Conservation (phyloP, 2,113 vertebrate species). For the Platycercus adscitus region DNA sequence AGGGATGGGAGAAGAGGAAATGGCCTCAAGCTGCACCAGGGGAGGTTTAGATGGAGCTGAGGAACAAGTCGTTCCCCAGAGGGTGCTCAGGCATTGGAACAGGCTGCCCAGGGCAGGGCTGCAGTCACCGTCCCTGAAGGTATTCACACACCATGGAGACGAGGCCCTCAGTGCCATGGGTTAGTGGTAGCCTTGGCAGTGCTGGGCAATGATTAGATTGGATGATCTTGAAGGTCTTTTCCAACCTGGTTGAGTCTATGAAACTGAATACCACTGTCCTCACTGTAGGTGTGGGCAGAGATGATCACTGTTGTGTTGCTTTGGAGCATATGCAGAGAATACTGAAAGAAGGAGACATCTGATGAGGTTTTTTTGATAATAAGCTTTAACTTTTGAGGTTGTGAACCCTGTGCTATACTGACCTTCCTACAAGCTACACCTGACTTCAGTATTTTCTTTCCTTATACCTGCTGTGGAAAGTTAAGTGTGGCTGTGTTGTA, state of each 20-base stretch:
- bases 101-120: not conserved
- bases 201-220: not conserved
- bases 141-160: not conserved
- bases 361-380: not conserved
- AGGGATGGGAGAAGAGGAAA: not conserved
- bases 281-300: not conserved
- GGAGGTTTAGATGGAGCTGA: not conserved
- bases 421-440: not conserved
- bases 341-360: not conserved
- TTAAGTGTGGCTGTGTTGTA: not conserved
- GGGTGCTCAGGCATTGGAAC: not conserved
- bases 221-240: not conserved
- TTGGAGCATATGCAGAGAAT: not conserved
- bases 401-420: not conserved
- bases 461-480: not conserved
- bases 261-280: not conserved
- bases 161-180: not conserved
- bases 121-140: fast-evolving
- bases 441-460: not conserved
- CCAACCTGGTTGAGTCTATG: not conserved
- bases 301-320: not conserved
- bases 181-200: not conserved
- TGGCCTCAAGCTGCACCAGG: not conserved
- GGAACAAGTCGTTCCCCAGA: not conserved
- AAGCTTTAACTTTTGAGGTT: not conserved